A percentile compares a stretch with the other conserved stretches of the same genome.
Evolutionary conservation across 1,140 invertebrate genomes (phyloP).

Genomic region (Drosophila ficusphila): DNA sequence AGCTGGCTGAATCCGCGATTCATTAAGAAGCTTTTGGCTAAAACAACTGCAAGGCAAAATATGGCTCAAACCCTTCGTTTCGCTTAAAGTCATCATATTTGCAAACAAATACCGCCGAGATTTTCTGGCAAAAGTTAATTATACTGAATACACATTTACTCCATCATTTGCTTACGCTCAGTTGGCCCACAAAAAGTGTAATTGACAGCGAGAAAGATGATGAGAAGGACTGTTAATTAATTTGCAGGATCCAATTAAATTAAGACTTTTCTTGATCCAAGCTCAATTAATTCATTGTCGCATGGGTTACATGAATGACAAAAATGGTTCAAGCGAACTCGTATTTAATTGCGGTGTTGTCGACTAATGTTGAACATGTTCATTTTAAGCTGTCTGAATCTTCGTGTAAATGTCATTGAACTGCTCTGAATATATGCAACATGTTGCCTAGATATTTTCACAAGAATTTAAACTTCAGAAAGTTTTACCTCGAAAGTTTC

Average conservation of each 20-base stretch:
- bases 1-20: not conserved
- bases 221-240: constrained; percentile 9
- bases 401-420: constrained; percentile 7
- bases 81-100: not conserved
- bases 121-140: constrained; percentile 5
- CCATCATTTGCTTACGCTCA: constrained; percentile 16
- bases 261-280: not conserved
- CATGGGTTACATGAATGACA: not conserved
- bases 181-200: constrained; percentile 14
- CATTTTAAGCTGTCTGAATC: not conserved
- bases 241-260: constrained; percentile 10
- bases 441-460: constrained; percentile 14
- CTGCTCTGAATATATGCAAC: not conserved
- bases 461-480: constrained; percentile 15
- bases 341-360: not conserved
- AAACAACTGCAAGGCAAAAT: not conserved
- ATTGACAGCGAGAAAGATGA: constrained; percentile 12
- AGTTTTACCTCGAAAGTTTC: constrained; percentile 25
- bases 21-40: not conserved
- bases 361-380: constrained; percentile 16
- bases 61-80: not conserved
- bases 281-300: constrained; percentile 14
- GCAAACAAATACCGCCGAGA: not conserved
- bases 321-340: not conserved
- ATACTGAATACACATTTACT: constrained; percentile 26